A percentile compares a stretch with the other conserved stretches of the same genome.
Conservation (phyloP, 2,888 invertebrate genomes). For the Eubasilissa splendida region DNA sequence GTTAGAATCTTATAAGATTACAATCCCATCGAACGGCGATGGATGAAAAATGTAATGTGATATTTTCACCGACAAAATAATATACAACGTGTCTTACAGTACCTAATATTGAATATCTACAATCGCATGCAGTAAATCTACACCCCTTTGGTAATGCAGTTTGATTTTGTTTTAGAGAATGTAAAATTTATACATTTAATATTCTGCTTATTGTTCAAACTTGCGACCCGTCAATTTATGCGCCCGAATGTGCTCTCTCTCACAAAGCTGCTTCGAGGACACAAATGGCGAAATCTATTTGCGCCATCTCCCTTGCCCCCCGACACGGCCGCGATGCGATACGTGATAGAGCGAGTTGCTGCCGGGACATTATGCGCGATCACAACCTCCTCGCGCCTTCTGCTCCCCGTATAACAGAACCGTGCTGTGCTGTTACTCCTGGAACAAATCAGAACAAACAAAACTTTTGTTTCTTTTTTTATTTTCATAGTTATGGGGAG, state of each 20-base stretch:
- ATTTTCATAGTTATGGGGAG: neutral
- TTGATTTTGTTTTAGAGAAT: too few species aligned
- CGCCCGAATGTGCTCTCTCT: neutral
- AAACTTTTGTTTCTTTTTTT: neutral
- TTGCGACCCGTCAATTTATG: neutral
- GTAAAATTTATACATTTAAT: too few species aligned
- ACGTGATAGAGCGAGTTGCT: slow-evolving; percentile 1
- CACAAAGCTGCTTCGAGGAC: neutral
- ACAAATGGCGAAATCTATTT: neutral
- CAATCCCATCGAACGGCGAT: too few species aligned
- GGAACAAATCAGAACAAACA: neutral
- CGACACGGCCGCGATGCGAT: neutral
- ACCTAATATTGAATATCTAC: too few species aligned
- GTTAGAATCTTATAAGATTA: too few species aligned
- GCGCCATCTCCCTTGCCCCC: slow-evolving; percentile 8
- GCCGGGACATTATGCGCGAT: slow-evolving; percentile 23
- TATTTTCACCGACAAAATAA: too few species aligned
- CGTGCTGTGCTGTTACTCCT: neutral
- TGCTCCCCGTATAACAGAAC: neutral
- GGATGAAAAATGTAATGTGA: too few species aligned
- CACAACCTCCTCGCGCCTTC: slow-evolving; percentile 27
- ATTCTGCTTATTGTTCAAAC: neutral
- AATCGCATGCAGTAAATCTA: too few species aligned
- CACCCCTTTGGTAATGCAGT: too few species aligned
- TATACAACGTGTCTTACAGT: too few species aligned